Evolutionary conservation across 1,140 invertebrate genomes (phyloP).

Genomic region (Drosophila nigrodunni): DNA sequence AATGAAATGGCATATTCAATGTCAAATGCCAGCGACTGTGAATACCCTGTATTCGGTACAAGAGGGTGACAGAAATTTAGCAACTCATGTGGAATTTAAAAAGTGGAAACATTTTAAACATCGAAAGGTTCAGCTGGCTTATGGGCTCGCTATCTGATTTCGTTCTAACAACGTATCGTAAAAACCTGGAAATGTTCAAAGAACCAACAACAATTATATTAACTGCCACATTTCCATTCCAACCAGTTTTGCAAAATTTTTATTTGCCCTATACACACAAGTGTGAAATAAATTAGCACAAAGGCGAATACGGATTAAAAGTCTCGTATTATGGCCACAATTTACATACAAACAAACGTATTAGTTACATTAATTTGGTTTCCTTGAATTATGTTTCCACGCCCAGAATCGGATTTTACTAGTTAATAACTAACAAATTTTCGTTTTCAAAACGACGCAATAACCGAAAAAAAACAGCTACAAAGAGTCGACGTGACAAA

Average conservation of each 20-base stretch:
- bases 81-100: too few species aligned
- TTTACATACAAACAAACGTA: background rate
- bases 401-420: slow-evolving; percentile 6
- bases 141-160: too few species aligned
- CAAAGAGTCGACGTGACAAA: slow-evolving; percentile 41
- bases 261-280: background rate
- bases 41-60: background rate
- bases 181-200: background rate
- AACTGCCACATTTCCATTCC: background rate
- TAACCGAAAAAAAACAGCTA: slow-evolving; percentile 10
- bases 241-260: background rate
- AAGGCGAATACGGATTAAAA: background rate
- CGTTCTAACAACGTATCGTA: too few species aligned
- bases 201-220: background rate
- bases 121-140: too few species aligned
- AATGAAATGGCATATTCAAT: slow-evolving; percentile 39
- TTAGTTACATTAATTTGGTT: slow-evolving; percentile 4
- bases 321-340: background rate
- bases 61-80: too few species aligned
- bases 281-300: background rate
- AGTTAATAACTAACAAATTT: slow-evolving; percentile 18
- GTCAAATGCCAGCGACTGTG: slow-evolving; percentile 5
- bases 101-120: too few species aligned
- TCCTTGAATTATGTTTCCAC: slow-evolving; percentile 18
- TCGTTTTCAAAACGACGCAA: slow-evolving; percentile 39